These are phyloP conservation scores for Lasioglossum vierecki DNA, from an alignment of 2,888 invertebrate genomes.

Conservation along the genomic window DNA sequence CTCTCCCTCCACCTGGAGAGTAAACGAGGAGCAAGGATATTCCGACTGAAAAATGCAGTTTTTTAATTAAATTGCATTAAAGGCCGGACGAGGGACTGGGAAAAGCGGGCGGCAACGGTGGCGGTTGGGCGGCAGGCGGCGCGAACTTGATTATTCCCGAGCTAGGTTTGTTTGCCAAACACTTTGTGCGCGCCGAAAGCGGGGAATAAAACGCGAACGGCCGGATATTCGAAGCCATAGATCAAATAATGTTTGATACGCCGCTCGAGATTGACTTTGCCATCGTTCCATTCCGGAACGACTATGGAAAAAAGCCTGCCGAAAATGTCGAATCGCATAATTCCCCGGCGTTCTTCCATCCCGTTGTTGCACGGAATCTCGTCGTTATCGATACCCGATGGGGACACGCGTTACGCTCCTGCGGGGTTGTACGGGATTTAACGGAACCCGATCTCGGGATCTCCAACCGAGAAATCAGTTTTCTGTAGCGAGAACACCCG, in stretches of 20 bases:
- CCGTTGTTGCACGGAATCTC: neutral
- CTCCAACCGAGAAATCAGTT: neutral
- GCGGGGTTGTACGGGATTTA: neutral
- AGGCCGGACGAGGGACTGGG: slow-evolving; percentile 12
- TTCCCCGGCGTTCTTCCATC: neutral
- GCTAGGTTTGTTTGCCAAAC: slow-evolving; percentile 57
- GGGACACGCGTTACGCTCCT: neutral
- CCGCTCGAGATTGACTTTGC: slow-evolving; percentile 20
- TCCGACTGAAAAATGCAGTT: slow-evolving; percentile 56
- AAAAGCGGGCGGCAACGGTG: neutral
- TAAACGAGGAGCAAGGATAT: slow-evolving; percentile 52
- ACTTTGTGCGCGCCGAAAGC: slow-evolving; percentile 32
- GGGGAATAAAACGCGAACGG: slow-evolving; percentile 57
- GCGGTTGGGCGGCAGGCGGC: neutral
- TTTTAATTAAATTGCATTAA: slow-evolving; percentile 68
- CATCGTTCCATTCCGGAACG: neutral
- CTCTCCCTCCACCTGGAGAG: slow-evolving; percentile 20
- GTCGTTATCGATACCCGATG: neutral
- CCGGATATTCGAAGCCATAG: slow-evolving; percentile 31
- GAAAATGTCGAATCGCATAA: neutral
- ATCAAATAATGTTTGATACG: slow-evolving; percentile 46
- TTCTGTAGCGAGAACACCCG: neutral
- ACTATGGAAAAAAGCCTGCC: neutral
- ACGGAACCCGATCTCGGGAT: neutral
- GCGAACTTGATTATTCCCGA: slow-evolving; percentile 46